Conservation (phyloP, 2,797 vertebrate genomes). For the Myoxocephalus aenaeus region DNA sequence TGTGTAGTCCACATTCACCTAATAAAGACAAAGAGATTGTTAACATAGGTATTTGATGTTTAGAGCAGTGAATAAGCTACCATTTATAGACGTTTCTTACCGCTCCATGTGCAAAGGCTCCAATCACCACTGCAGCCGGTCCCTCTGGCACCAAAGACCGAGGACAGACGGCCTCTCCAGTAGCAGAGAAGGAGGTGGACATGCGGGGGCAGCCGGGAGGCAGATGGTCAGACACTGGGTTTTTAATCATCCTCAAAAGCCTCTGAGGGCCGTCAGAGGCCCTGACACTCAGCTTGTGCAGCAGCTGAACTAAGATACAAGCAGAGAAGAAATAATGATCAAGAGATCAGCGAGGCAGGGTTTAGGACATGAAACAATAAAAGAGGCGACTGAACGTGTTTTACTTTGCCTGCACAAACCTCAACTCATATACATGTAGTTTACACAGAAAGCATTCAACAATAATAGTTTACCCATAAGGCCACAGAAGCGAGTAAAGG, state of each 20-base stretch:
- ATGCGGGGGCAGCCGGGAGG: conserved; percentile 93
- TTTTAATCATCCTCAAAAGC: conserved; percentile 94
- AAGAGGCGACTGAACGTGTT: background rate
- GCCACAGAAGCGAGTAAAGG: conserved; percentile 95
- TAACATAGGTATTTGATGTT: background rate
- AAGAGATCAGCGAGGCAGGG: background rate
- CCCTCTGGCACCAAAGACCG: conserved; percentile 89
- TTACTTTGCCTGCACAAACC: background rate
- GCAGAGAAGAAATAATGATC: background rate
- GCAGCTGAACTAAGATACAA: conserved; percentile 89
- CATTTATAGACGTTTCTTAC: conserved; percentile 79
- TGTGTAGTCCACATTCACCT: conserved; percentile 94
- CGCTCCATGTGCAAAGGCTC: conserved; percentile 95
- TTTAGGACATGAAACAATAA: background rate
- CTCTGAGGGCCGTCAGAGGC: conserved; percentile 95
- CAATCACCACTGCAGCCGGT: conserved; percentile 91
- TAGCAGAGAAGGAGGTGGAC: conserved; percentile 88
- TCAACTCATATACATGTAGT: background rate
- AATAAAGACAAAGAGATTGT: conserved; percentile 30
- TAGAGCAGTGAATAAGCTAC: background rate
- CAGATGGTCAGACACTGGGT: conserved; percentile 94
- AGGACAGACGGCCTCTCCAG: conserved; percentile 80
- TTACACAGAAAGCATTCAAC: background rate
- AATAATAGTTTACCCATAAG: conserved; percentile 91
- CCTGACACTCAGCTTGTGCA: conserved; percentile 96